Base-by-base conservation (phyloP, 1,140 invertebrate species). In the Polypedilum pembai region DNA sequence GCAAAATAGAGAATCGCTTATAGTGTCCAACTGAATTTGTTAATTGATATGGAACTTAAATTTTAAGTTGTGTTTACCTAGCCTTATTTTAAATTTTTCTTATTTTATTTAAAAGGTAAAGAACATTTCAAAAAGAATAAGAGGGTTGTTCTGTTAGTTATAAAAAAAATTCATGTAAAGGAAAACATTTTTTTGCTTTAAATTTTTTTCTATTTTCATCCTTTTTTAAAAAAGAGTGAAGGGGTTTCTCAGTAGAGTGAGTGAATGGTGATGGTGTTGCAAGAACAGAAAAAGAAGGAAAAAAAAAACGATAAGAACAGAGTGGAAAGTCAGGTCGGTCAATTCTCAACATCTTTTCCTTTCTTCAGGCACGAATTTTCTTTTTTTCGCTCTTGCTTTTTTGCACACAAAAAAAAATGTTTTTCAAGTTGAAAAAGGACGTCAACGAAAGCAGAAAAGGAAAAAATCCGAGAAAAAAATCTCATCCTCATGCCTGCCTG, bases 321-420 rank as follows among this genome's bases (percentile, higher is more conserved):
- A 69, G 65, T 69, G 65, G 20, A 69, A 69, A 69, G 65, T 69
- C 65, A 69, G 65, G 65, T 56, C 45, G 45, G 24, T 56, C 45
- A 56, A 56, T 56, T 56, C 45, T 56, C n/a, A 56, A 56, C 45
- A 56, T 56, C 45, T 56, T 56, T 56, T 56, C 45, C 45, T 56
- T 56, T 56, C 45, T 56, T 56, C 45, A 56, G 45, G 45, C 45
- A 56, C 45, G 45, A 56, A 15, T 56, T 56, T 56, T 12, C n/a
- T 33, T 33, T 33, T 33, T 33, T 33, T 33, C 24, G 24, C 24
- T 33, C 24, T 33, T 33, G 24, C 24, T 33, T 33, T 33, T 33
- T 33, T n/a, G 45, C 12, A 56, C 45, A 56, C 45, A 56, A 10
- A 56, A 56, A 56, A 56, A 56, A 56, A 56, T 56, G 45, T 56